Evolutionary conservation across 2,888 invertebrate species (phyloP).

Genomic region (Neria commutata): DNA sequence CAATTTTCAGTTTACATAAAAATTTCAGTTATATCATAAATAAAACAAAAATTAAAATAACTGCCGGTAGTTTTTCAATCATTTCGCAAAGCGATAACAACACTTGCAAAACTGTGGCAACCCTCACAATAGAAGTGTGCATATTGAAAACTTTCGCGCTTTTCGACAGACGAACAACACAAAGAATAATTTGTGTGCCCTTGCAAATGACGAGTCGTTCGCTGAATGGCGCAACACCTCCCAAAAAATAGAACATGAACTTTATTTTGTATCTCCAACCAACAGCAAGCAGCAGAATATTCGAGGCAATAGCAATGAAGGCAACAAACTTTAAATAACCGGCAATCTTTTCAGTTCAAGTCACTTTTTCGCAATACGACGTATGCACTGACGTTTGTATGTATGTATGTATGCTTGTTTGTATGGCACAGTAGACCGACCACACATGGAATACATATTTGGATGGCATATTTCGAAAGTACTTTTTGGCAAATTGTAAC

Average conservation of each 20-base stretch:
- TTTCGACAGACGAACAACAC: constrained; percentile 11
- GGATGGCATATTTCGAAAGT: constrained; percentile 14
- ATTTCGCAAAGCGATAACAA: not conserved
- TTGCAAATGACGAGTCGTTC: constrained; percentile 65
- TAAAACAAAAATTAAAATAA: not conserved
- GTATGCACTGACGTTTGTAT: no score
- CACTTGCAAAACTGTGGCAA: not conserved
- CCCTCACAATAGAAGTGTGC: not conserved
- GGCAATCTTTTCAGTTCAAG: constrained; percentile 39
- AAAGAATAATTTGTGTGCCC: constrained; percentile 35
- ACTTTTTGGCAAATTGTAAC: constrained; percentile 4
- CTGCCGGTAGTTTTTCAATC: not conserved
- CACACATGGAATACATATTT: no score
- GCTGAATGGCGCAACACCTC: constrained; percentile 63
- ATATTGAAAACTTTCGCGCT: constrained; percentile 2
- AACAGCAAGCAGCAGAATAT: constrained; percentile 72
- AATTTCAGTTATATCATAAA: constrained; percentile 1
- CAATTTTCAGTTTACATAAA: not conserved
- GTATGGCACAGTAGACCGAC: no score
- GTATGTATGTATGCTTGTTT: no score
- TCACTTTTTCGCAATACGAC: constrained; percentile 28
- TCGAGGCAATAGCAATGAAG: constrained; percentile 82
- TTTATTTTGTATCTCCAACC: not conserved
- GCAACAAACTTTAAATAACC: constrained; percentile 65
- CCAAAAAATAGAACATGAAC: not conserved